Conservation (phyloP, 2,797 vertebrate genomes). For the Amblyopsis hoosieri region DNA sequence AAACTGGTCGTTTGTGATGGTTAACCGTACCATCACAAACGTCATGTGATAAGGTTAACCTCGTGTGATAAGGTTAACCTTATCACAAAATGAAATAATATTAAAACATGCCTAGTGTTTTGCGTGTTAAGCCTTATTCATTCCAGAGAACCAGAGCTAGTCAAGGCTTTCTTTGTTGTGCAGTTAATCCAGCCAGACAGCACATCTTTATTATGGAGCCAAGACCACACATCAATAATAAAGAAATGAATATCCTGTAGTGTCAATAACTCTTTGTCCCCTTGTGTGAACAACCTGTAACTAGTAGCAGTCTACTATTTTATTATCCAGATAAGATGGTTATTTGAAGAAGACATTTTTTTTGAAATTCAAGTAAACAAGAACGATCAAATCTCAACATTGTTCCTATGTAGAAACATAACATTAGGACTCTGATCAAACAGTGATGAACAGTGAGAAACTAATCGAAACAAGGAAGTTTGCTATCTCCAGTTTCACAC, state of each 20-base stretch:
- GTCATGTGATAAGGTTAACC: too few relatives aligned
- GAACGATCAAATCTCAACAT: neutral
- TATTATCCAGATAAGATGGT: neutral
- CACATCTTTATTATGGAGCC: constrained; percentile 16
- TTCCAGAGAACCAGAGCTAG: constrained; percentile 10
- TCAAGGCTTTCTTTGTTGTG: constrained; percentile 16
- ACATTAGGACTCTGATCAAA: neutral
- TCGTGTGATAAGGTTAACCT: too few relatives aligned
- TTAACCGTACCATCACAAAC: too few relatives aligned
- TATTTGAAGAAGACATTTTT: neutral
- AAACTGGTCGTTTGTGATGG: neutral
- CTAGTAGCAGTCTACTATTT: too few relatives aligned
- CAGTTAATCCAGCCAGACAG: constrained; percentile 12
- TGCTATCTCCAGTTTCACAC: constrained; percentile 28
- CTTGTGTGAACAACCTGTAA: too few relatives aligned
- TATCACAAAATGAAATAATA: too few relatives aligned
- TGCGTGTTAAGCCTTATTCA: constrained; percentile 14
- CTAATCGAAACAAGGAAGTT: constrained; percentile 58
- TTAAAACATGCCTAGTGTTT: constrained; percentile 7
- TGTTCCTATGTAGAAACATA: neutral
- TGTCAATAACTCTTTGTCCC: neutral
- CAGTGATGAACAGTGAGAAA: constrained; percentile 5
- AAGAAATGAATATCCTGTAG: neutral
- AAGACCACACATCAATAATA: neutral
- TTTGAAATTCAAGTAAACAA: neutral